Base-by-base conservation (phyloP, 1,140 invertebrate species). In the Bombus cullumanus region DNA sequence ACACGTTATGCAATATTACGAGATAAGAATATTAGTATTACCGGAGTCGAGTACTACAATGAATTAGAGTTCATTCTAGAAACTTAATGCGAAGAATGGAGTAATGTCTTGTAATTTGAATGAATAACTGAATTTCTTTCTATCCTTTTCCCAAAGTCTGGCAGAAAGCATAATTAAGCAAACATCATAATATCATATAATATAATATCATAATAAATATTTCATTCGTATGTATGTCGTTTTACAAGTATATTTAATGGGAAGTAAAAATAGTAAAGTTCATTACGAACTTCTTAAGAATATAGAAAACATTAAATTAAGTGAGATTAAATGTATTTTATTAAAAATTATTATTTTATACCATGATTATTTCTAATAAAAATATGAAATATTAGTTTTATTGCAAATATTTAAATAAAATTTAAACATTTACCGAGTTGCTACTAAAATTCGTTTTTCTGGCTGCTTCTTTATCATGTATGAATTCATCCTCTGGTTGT, bases 381-480 rank as follows among this genome's bases (percentile, higher is more conserved):
- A 72, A 64, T 85, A 64, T 80, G 37, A 85, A 80, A 39, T n/a
- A 71, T 78, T 22, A 53, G 59, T 15, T 41, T 77, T 12, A 57
- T 59, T n/a, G n/a, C 2, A 83, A 59, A 66, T 43, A 72, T 25
- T 8, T 22, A 37, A 39, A 8, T 69, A 22, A 1, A 39, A 31
- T 34, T 75, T 74, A 79, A n/a, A 76, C 28, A 39, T 43, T 31
- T n/a, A 47, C 59, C 39, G 59, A 57, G 9, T 57, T 47, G 18
- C 18, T n/a, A 80, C 47, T 73, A 69, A 57, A 88, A 47, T 72
- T 79, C 2, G 82, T 83, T 68, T 79, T 88, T 28, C 22, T 41
- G 57, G 75, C 43, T 82, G 62, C 57, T 37, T 86, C 28, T 39
- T 89, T 79, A n/a, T 81, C 59, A 28, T 75, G 83, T 47, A 82